phyloP scores from a whole-genome alignment of 2,797 vertebrate species.

The Nyctalus aviator region DNA sequence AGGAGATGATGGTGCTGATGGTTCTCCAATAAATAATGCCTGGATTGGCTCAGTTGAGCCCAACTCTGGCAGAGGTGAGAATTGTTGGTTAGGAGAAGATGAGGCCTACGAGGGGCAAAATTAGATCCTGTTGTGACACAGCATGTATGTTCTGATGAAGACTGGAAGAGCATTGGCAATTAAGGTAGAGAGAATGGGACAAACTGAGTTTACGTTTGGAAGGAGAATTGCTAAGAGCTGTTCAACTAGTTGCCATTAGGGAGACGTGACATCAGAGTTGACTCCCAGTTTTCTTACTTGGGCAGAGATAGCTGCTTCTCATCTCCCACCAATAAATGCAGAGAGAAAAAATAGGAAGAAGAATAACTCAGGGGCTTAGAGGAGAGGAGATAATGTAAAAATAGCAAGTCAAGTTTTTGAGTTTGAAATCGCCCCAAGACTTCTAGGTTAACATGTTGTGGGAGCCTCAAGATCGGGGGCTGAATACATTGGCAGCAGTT shows the following conservation, averaged over 20 bases:
- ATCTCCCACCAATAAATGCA: not conserved
- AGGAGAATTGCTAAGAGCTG: not conserved
- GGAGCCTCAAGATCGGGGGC: not conserved
- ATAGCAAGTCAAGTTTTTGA: not conserved
- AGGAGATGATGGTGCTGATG: not conserved
- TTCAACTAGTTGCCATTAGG: not conserved
- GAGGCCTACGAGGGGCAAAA: not conserved
- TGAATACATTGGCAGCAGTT: rapidly evolving
- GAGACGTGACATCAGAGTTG: not conserved
- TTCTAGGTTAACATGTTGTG: not conserved
- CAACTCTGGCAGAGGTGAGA: not conserved
- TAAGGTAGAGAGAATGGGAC: not conserved
- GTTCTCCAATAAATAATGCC: not conserved
- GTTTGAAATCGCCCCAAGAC: not conserved
- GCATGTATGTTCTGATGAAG: not conserved
- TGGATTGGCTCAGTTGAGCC: not conserved
- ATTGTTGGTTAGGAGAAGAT: not conserved
- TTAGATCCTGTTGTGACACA: not conserved
- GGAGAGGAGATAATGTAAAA: not conserved
- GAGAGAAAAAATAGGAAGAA: not conserved
- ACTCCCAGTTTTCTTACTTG: not conserved
- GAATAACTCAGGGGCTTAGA: not conserved
- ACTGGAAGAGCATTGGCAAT: not conserved
- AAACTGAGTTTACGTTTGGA: not conserved
- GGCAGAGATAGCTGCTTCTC: not conserved